Evolutionary conservation across 2,113 vertebrate genomes (phyloP).

Genomic region (Ptyas mucosa): DNA sequence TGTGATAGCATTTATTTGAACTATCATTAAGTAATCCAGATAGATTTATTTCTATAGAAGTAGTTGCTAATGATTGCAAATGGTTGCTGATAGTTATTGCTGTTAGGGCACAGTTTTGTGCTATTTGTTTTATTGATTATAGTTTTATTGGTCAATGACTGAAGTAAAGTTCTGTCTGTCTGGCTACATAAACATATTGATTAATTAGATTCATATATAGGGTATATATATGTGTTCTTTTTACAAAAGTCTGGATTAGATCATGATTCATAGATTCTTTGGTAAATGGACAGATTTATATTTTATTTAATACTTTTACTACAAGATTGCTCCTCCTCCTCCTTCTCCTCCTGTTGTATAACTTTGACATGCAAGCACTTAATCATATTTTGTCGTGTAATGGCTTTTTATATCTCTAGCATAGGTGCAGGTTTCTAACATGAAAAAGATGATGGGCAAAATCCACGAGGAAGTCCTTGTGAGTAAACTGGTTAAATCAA

Average conservation of each 20-base stretch:
- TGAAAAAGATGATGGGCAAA: not conserved
- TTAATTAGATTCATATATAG: not conserved
- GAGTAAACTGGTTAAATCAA: not conserved
- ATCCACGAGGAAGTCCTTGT: not conserved
- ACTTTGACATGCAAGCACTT: not conserved
- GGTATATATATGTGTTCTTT: not conserved
- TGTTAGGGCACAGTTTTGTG: not conserved
- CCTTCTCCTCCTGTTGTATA: not conserved
- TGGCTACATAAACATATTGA: not conserved
- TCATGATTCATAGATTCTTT: constrained; percentile 3
- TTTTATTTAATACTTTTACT: not conserved
- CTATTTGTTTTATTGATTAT: not conserved
- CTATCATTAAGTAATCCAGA: too few species aligned
- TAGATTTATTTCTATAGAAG: not conserved
- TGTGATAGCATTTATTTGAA: too few species aligned
- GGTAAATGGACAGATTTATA: not conserved
- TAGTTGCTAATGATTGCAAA: not conserved
- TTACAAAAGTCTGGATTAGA: not conserved
- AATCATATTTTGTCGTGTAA: not conserved
- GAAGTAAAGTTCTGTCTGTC: not conserved
- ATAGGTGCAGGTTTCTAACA: not conserved
- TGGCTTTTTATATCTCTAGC: not conserved
- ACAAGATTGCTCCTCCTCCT: not conserved
- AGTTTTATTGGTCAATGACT: not conserved
- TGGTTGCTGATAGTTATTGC: not conserved